Base-by-base conservation (phyloP, 2,888 invertebrate genomes). In the Chirona hameri region DNA sequence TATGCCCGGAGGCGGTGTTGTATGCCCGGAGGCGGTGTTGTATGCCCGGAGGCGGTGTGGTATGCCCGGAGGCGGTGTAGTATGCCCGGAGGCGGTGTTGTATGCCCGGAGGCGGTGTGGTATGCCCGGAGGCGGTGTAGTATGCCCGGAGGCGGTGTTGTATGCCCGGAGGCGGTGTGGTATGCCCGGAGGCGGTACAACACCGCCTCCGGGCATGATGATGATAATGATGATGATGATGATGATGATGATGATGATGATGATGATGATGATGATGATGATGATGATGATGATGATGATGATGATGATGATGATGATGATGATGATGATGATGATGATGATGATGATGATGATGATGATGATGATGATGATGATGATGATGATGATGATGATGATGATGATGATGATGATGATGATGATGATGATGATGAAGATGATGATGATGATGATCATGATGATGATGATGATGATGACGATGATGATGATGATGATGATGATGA, bases 221-320 rank as follows among this genome's bases (percentile, higher is more conserved):
- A 18, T 65, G 65, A 65, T 65, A n/a, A 65, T 65, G 65, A 65
- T n/a, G 65, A 65, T 65, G 65, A 65, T 65, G n/a, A 65, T 65
- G 65, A 65, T 65, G 65, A n/a, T n/a, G 65, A 65, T 65, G 65
- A 65, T 65, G 65, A 65, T 65, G 65, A 65, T 65, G 65, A 65
- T 65, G 65, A 65, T 65, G 65, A 65, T 65, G 65, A 65, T 65
- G 65, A 65, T 65, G 65, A 65, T 65, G 65, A 65, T 65, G 65
- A 65, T 65, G 65, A 65, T 65, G 65, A 65, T 65, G 65, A 65
- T 65, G 65, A 65, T 65, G 65, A 65, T 65, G 65, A 65, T 65
- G 65, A 65, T 65, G 65, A 65, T 65, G 65, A 65, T 65, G 65
- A 65, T 65, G 65, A 65, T 65, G 65, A 65, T 65, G 65, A 65